Base-by-base conservation (phyloP, 1,140 invertebrate species). In the Teleopsis dalmanni region DNA sequence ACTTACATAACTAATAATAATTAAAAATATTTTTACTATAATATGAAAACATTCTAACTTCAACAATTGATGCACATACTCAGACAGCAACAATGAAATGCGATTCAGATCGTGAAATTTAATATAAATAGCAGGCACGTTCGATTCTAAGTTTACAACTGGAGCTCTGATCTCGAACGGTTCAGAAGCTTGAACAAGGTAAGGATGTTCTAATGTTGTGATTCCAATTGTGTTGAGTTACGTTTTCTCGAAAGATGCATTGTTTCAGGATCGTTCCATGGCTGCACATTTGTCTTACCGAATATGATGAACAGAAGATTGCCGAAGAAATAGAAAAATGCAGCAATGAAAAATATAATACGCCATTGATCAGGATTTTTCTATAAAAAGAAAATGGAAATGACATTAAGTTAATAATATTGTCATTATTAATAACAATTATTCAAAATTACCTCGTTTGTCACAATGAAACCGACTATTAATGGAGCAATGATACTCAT, bases 401-500 rank as follows among this genome's bases (percentile, higher is more conserved):
- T 42, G 23, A 43, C 38, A 7, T 1, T 26, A 9, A 3, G 4
- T 25, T 13, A 25, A 21, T 2, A 6, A 13, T 22, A 18, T n/a
- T 35, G 7, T 19, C 10, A 36, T 19, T 6, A 11, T 16, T 25
- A 37, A 18, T 23, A 21, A 40, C 25, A 26, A 23, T 26, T 29
- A 6, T 48, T 23, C 2, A 3, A 23, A 55, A 70, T 54, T 68
- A 86, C 84, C 58, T 76, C 68, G 62, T 87, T 76, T 8, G 72
- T 75, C 2, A 87, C 75, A 27, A 88, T 76, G 23, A 78, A 65
- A 4, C 81, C 78, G 9, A 80, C 79, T 2, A 79, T 65, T 2
- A 81, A 67, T 1, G 87, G 87, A n/a, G 82, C 83, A 35, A 86
- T 67, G 45, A 88, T 87, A 22, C 82, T 83, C 52, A 83, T 80